Evolutionary conservation across 2,113 vertebrate species (phyloP).

Genomic region (Paradoxurus hermaphroditus): DNA sequence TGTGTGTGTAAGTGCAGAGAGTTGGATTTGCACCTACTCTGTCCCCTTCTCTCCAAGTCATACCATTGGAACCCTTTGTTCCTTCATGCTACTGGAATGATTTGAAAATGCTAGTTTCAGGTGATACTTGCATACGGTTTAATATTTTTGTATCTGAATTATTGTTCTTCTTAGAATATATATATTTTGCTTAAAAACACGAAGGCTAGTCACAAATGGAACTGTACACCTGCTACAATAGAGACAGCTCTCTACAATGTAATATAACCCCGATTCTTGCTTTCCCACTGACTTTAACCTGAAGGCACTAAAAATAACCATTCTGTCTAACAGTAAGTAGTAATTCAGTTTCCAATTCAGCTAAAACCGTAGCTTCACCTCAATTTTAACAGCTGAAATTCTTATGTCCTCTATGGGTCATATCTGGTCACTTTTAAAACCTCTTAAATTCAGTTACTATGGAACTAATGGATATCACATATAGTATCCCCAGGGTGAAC

Average conservation of each 20-base stretch:
- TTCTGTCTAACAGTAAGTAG: slow-evolving; percentile 59
- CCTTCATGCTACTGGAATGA: neutral
- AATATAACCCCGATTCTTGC: neutral
- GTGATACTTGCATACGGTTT: neutral
- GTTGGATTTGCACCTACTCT: neutral
- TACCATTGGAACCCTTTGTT: rapidly evolving
- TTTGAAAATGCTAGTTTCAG: neutral
- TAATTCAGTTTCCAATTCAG: slow-evolving; percentile 69
- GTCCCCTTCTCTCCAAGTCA: neutral
- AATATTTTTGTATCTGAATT: neutral
- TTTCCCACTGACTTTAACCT: slow-evolving; percentile 53
- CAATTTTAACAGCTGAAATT: slow-evolving; percentile 69
- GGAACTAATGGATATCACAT: slow-evolving; percentile 42
- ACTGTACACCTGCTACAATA: neutral
- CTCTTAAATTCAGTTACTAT: slow-evolving; percentile 30
- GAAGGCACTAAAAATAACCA: slow-evolving; percentile 20
- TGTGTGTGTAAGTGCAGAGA: rapidly evolving
- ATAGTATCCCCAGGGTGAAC: neutral
- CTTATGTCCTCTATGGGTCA: slow-evolving; percentile 38
- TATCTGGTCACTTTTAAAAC: slow-evolving; percentile 53
- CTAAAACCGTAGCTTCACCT: slow-evolving; percentile 50
- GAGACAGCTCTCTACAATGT: neutral
- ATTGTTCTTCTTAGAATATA: neutral
- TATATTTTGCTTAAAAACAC: neutral
- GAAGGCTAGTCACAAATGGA: neutral